Evolutionary conservation across 1,140 invertebrate genomes (phyloP).

Genomic region (Spodoptera frugiperda): DNA sequence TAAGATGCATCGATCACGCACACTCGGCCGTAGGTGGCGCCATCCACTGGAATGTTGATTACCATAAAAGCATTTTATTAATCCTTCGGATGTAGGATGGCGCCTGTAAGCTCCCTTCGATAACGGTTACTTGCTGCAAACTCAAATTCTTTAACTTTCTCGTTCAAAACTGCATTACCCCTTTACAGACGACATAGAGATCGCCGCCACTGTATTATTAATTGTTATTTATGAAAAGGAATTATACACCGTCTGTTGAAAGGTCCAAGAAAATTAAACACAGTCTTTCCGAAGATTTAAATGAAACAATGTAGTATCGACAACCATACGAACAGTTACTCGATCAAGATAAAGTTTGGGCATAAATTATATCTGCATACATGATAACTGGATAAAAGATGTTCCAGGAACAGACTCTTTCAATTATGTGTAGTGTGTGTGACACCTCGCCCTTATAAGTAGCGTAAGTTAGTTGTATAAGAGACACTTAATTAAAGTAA

Average conservation of each 20-base stretch:
- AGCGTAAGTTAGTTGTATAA: no score
- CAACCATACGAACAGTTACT: slow-evolving; percentile 16
- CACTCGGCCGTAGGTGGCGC: slow-evolving; percentile 28
- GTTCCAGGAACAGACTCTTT: neutral
- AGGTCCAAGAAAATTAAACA: neutral
- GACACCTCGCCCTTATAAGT: no score
- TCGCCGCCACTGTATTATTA: neutral
- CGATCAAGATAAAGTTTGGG: slow-evolving; percentile 10
- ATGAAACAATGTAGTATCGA: slow-evolving; percentile 2
- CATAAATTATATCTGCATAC: slow-evolving; percentile 23
- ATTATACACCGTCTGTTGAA: neutral
- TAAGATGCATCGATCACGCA: slow-evolving; percentile 39
- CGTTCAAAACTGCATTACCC: neutral
- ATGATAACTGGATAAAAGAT: slow-evolving; percentile 10
- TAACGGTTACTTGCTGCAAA: slow-evolving; percentile 2
- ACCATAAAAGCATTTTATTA: slow-evolving; percentile 40
- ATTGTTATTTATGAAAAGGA: neutral
- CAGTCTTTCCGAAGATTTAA: neutral
- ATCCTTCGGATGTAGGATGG: slow-evolving; percentile 7
- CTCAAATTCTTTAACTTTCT: slow-evolving; percentile 11
- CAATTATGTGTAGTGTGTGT: no score
- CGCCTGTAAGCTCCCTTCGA: slow-evolving; percentile 2
- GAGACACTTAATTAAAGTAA: no score
- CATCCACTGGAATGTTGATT: slow-evolving; percentile 32
- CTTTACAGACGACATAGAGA: neutral